Base-by-base conservation (phyloP, 37 sponge, comb jelly and placozoan species). In the Aplysina aerophoba region DNA sequence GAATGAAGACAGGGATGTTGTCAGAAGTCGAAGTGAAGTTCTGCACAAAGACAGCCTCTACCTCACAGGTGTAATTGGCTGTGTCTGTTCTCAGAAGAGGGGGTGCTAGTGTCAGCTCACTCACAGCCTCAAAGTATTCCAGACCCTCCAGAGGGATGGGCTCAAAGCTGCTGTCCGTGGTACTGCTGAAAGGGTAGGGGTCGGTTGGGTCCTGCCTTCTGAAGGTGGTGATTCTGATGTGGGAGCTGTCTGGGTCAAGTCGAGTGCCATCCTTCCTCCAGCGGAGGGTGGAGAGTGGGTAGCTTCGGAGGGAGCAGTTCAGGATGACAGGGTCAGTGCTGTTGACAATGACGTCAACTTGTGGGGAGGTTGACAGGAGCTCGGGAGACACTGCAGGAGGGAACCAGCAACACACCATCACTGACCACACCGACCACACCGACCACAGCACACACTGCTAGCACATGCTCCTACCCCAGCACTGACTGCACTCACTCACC, bases 11-110 rank as follows among this genome's bases (percentile, higher is more conserved):
- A 33, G 71, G 65, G 55, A 87, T 84, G 12, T 74, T 36, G 59
- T 50, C 39, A 19, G 91, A 84, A 4, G 14, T 37, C 12, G 30
- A 39, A 0, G 31, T 85, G 50, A 11, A 44, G 41, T n/a, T 59
- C 1, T 62, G 68, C 1, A 22, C 71, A 0, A 89, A 80, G 31
- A 11, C 55, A 38, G 89, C 86, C 35, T 21, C 74, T 25, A 81
- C 90, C 25, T 56, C 73, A 79, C 93, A 93, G 8, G 90, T 84
- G 81, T 93, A 93, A 35, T 81, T 87, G 22, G 53, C 93, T 40
- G 93, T 93, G 79, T 89, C 93, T 56, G 61, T 72, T 54, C 93
- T 79, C 74, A 61, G 58, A 25, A 87, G 33, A 13, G 57, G 20
- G 61, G 38, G 78, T n/a, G 66, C 35, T 24, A 93, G 83, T 16